Percentiles rank a stretch among this genome's conserved stretches.
phyloP scores from a whole-genome alignment of 2,888 invertebrate genomes.

The Andrena bucephala region DNA sequence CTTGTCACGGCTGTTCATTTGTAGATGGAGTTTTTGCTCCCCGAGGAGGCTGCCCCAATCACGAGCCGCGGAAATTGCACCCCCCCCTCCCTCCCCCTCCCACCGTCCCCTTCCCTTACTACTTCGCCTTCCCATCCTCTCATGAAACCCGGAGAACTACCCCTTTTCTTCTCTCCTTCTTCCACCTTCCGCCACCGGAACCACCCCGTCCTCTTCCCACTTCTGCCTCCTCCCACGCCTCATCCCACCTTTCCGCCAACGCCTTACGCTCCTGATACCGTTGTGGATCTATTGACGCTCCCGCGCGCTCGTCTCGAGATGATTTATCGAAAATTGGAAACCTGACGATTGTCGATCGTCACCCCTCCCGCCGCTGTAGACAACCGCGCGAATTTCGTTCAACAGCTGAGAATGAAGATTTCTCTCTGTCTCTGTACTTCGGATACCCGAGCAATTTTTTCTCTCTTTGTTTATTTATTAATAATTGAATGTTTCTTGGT shows the following conservation, averaged over 20 bases:
- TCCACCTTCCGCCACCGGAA: conserved; percentile 70
- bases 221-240: conserved; percentile 67
- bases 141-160: conserved; percentile 70
- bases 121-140: conserved; percentile 72
- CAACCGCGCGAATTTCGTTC: conserved; percentile 39
- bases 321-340: conserved; percentile 76
- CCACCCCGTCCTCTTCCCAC: conserved; percentile 72
- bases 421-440: background rate
- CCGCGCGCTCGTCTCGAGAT: conserved; percentile 65
- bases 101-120: conserved; percentile 72
- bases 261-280: conserved; percentile 74
- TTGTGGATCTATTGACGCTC: conserved; percentile 73
- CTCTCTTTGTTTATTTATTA: background rate
- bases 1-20: conserved; percentile 91
- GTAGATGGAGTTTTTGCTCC: conserved; percentile 90
- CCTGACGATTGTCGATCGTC: conserved; percentile 72
- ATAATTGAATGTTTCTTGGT: background rate
- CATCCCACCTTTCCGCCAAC: conserved; percentile 66
- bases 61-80: conserved; percentile 90
- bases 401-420: conserved; percentile 24
- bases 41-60: conserved; percentile 89
- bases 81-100: conserved; percentile 76
- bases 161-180: conserved; percentile 75
- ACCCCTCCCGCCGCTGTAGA: conserved; percentile 36
- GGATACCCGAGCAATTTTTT: background rate